Conservation (phyloP, 2,888 invertebrate genomes). For the Lepas anatifera region DNA sequence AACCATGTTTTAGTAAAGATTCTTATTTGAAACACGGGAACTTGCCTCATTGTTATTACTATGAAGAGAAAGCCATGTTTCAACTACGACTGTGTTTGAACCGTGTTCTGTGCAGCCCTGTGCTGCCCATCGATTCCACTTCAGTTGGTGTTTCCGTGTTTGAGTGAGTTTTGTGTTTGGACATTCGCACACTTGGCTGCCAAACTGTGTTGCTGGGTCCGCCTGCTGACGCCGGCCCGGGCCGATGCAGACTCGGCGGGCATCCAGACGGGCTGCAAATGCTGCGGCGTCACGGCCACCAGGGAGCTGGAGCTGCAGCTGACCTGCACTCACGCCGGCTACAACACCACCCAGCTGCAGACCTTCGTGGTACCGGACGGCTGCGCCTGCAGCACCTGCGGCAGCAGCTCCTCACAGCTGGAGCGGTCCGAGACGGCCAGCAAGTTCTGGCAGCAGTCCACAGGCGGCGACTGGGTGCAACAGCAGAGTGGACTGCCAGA, state of each 20-base stretch:
- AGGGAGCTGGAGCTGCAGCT: neutral
- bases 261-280: conserved; percentile 7
- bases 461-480: neutral
- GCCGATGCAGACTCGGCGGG: neutral
- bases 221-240: too few species aligned
- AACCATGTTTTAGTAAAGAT: too few species aligned
- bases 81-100: too few species aligned
- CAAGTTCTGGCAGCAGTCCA: neutral
- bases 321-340: neutral
- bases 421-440: neutral
- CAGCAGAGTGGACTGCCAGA: neutral
- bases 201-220: too few species aligned
- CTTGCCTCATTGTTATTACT: too few species aligned
- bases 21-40: too few species aligned
- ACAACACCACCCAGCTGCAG: neutral
- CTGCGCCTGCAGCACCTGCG: conserved; percentile 8
- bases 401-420: neutral
- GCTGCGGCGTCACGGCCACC: neutral
- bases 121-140: too few species aligned
- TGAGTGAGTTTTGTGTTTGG: too few species aligned
- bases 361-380: neutral
- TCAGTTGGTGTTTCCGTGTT: too few species aligned
- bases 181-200: too few species aligned
- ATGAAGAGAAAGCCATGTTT: too few species aligned
- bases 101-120: too few species aligned